A percentile compares a stretch with the other conserved stretches of the same genome.
Evolutionary conservation across 2,113 vertebrate species (phyloP).

Genomic region (Myocastor coypus): DNA sequence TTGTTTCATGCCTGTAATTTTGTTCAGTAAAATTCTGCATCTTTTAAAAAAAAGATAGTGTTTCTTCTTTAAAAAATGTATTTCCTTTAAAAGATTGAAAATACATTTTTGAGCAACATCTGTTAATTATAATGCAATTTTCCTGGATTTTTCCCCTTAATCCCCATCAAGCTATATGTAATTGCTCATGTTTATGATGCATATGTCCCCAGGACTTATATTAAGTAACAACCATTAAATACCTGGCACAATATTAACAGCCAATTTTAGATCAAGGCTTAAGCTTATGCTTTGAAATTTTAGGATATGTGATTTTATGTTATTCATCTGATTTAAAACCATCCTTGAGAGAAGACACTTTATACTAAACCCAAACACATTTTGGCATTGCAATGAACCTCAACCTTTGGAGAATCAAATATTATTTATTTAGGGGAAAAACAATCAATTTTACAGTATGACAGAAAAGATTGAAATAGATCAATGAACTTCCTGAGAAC

Average conservation of each 20-base stretch:
- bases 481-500: background rate
- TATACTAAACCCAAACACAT: background rate
- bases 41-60: too few relatives aligned
- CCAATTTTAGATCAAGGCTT: background rate
- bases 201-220: background rate
- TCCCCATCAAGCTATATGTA: background rate
- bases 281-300: background rate
- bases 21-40: too few relatives aligned
- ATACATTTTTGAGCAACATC: background rate
- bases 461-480: background rate
- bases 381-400: conserved; percentile 5
- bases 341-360: background rate
- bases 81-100: too few relatives aligned
- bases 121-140: background rate
- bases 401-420: background rate
- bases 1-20: too few relatives aligned
- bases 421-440: background rate
- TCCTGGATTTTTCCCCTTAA: background rate
- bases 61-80: too few relatives aligned
- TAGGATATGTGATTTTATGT: conserved; percentile 29
- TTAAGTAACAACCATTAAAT: background rate
- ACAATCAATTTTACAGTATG: background rate
- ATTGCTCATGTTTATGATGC: background rate
- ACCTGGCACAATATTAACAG: background rate
- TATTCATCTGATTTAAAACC: conserved; percentile 42